Base-by-base conservation (phyloP, 2,888 invertebrate genomes). In the Tipula confusa region DNA sequence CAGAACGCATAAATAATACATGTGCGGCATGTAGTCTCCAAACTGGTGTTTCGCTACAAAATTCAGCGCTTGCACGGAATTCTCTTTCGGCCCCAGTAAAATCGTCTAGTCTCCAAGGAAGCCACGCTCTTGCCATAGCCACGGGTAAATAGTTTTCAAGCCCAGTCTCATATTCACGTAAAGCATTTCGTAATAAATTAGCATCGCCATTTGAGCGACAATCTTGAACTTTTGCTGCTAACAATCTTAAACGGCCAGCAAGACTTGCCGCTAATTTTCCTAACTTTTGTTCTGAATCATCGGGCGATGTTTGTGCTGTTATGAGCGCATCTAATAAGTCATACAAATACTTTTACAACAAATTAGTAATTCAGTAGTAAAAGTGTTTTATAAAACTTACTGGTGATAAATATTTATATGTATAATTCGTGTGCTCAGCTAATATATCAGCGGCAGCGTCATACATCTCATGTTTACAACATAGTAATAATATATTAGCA, bases 1-100 rank as follows among this genome's bases (percentile, higher is more conserved):
- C 97, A 88, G 98, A 98, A 90, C 99, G 98, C 99, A 99, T 99
- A 88, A 99, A 99, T 2, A 99, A 91, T 0, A 99, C 98, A 88
- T 99, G 99, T 0, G 99, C 99, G 0, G 99, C 98, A 88, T 99
- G 99, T 24, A 99, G 91, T 85, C 98, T 95, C 99, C 99, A 99
- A 0, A 95, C 93, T 86, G 99, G 98, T 86, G 98, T 97, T 87
- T 98, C 98, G 86, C 97, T 97, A 88, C 99, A 99, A 89, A 99
- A 99, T 88, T 99, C 99, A 0, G 97, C 97, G 84, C 98, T 98
- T 88, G 98, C 97, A 36, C 97, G 93, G 89, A 99, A 98, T 86
- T 98, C 97, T 88, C 97, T 97, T 88, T 99, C 98, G 1, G 99
- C 98, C 88, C 98, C 97, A 1, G 93, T 92, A 87, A 98, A 99